Base-by-base conservation (phyloP, 2,888 invertebrate genomes). In the Ornithoptera alexandrae region DNA sequence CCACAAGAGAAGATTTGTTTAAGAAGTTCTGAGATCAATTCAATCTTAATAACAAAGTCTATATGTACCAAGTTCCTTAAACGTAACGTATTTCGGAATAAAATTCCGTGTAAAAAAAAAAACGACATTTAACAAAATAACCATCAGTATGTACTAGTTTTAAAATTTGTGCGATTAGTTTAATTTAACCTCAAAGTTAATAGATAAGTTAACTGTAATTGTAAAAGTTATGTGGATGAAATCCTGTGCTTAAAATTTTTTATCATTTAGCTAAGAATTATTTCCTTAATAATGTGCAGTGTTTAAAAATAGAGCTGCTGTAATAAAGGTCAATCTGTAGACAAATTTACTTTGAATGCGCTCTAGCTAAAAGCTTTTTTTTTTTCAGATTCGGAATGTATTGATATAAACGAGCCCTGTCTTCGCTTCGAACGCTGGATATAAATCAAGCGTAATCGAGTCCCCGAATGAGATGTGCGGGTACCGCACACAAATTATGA, bases 351-450 rank as follows among this genome's bases (percentile, higher is more conserved):
- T 81, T 79, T 82, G 81, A 84, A 84, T 85, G 85, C 82, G 79
- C 80, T 84, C 80, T 73, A 82, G 83, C 81, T 88, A 88, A 90
- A 89, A 88, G 88, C 83, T 88, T 90, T 90, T 90, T 89, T 90
- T 89, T 90, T 90, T 90, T 89, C 84, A 75, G 76, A 79, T 77
- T 77, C 77, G 72, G 67, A 77, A 77, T 80, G 79, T 84, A 91
- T 91, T 90, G 90, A 91, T 88, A 92, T 84, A 89, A 91, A 92
- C 87, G 89, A 84, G 78, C 77, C 76, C 78, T 77, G 88, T 82
- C 84, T 77, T 74, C 72, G 77, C 73, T 83, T 87, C 81, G 87
- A 86, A 84, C 84, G 78, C 71, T 75, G 73, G 71, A 77, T 77
- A 88, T 92, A 87, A 87, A 90, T 92, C 90, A 89, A 81, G 79